Evolutionary conservation across 2,113 vertebrate species (phyloP).

Genomic region (Agapornis roseicollis): DNA sequence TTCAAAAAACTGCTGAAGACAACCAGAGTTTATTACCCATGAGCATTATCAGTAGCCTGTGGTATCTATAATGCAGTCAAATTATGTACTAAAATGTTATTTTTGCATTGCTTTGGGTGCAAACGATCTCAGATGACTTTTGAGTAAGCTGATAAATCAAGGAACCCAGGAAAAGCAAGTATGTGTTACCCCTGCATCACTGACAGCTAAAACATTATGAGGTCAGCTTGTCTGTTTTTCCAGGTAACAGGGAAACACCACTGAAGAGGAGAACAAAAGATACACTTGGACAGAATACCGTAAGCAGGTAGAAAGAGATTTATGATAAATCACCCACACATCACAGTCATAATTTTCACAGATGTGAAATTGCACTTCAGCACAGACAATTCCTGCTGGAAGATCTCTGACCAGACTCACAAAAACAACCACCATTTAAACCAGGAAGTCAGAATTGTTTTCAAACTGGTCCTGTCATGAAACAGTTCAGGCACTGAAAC

Average conservation of each 20-base stretch:
- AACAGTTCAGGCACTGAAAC: not conserved
- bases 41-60: not conserved
- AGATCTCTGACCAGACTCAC: not conserved
- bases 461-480: not conserved
- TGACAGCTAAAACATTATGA: not conserved
- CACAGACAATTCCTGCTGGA: not conserved
- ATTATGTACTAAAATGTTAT: not conserved
- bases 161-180: not conserved
- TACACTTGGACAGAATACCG: not conserved
- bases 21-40: not conserved
- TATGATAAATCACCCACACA: not conserved
- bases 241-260: constrained; percentile 20
- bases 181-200: not conserved
- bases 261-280: not conserved
- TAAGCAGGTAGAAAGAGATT: constrained; percentile 24
- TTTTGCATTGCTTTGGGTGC: not conserved
- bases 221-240: not conserved
- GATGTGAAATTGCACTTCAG: not conserved
- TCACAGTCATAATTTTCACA: not conserved
- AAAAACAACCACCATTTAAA: not conserved
- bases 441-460: accelerated
- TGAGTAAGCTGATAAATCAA: not conserved
- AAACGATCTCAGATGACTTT: not conserved
- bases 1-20: not conserved
- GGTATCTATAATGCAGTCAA: not conserved